Conservation (phyloP, 2,888 invertebrate species). For the Drosophila demipolita region DNA sequence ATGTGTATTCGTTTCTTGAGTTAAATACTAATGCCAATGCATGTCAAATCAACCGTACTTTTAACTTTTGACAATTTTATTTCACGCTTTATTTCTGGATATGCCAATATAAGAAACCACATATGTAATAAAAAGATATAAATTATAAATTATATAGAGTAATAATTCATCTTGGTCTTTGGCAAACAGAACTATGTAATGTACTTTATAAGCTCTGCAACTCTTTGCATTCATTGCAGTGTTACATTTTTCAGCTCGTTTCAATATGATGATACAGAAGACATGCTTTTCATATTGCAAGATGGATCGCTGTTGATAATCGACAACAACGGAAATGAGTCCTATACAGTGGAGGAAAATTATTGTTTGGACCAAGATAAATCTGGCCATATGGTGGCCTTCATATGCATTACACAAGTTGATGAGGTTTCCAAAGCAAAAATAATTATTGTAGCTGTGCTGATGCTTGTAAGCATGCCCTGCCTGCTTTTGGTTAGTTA, state of each 20-base stretch:
- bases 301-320: slow-evolving; percentile 83
- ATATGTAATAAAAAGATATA: neutral
- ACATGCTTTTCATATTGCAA: slow-evolving; percentile 81
- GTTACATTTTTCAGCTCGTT: slow-evolving; percentile 64
- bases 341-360: slow-evolving; percentile 76
- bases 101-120: neutral
- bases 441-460: slow-evolving; percentile 65
- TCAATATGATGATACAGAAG: slow-evolving; percentile 75
- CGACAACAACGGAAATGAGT: slow-evolving; percentile 79
- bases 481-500: slow-evolving; percentile 80
- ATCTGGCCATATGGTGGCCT: slow-evolving; percentile 79
- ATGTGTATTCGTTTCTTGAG: neutral
- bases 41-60: neutral
- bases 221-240: slow-evolving; percentile 52
- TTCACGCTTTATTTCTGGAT: neutral
- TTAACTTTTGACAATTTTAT: neutral
- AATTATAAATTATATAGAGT: neutral
- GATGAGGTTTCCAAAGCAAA: slow-evolving; percentile 64
- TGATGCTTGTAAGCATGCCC: slow-evolving; percentile 84
- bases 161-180: slow-evolving; percentile 8
- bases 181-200: neutral
- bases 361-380: slow-evolving; percentile 84
- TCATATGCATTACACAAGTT: slow-evolving; percentile 83
- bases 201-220: slow-evolving; percentile 33
- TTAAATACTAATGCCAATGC: neutral